Evolutionary conservation across 2,113 vertebrate genomes (phyloP).

Genomic region (Gambusia affinis): DNA sequence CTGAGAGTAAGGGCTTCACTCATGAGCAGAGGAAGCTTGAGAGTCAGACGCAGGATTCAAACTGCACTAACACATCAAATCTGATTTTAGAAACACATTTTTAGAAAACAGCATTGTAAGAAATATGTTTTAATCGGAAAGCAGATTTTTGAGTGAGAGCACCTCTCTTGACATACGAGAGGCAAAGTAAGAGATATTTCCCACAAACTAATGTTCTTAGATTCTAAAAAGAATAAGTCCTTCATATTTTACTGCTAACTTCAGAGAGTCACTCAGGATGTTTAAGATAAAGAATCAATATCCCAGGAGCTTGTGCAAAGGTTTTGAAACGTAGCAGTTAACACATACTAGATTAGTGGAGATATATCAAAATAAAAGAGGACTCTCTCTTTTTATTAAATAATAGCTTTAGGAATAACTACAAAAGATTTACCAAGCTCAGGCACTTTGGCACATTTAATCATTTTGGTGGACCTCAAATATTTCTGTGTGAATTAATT

Average conservation of each 20-base stretch:
- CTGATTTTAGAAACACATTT: background rate
- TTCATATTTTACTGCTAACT: constrained; percentile 15
- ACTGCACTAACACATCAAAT: background rate
- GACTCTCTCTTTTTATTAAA: constrained; percentile 25
- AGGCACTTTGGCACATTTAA: constrained; percentile 38
- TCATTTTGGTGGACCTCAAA: background rate
- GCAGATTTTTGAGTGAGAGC: background rate
- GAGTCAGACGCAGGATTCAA: background rate
- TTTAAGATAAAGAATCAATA: constrained; percentile 66
- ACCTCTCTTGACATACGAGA: background rate
- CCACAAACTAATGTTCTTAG: background rate
- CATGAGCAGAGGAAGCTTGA: background rate
- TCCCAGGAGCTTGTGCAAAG: constrained; percentile 29
- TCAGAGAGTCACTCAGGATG: constrained; percentile 44
- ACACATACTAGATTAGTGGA: constrained; percentile 32
- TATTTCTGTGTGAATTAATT: background rate
- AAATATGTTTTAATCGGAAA: background rate
- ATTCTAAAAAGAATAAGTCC: background rate
- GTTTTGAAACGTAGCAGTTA: constrained; percentile 65
- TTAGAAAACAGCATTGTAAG: too few relatives aligned
- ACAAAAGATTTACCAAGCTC: constrained; percentile 10
- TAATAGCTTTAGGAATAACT: constrained; percentile 57
- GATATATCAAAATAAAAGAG: constrained; percentile 46
- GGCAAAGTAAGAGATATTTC: background rate
- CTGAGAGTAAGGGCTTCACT: background rate